Percentiles rank a stretch among this genome's conserved stretches.
phyloP scores from a whole-genome alignment of 2,113 vertebrate species.

The Synodontis membranacea region DNA sequence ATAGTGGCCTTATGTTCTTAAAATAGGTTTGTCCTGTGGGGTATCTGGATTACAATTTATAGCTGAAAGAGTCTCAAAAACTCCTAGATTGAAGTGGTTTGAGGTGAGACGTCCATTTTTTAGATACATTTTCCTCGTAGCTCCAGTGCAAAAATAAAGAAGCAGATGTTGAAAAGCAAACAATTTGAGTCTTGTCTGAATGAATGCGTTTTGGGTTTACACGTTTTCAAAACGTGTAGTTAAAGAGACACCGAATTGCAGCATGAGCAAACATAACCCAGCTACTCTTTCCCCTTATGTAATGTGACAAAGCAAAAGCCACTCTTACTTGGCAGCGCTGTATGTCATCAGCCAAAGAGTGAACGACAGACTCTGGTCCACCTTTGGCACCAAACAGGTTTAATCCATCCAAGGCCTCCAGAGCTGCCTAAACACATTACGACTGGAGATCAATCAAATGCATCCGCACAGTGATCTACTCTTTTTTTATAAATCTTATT shows the following conservation, averaged over 20 bases:
- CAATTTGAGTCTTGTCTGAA: neutral
- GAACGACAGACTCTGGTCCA: conserved; percentile 89
- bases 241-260: neutral
- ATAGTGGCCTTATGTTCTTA: neutral
- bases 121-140: neutral
- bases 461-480: neutral
- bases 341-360: conserved; percentile 90
- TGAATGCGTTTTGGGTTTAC: neutral
- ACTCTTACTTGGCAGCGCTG: conserved; percentile 91
- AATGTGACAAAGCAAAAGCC: conserved; percentile 14
- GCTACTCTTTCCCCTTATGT: neutral
- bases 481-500: neutral
- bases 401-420: conserved; percentile 92
- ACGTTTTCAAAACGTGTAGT: neutral
- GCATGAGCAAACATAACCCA: neutral
- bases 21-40: neutral
- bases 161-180: neutral
- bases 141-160: neutral
- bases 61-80: neutral
- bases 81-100: neutral
- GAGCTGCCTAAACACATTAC: conserved; percentile 79
- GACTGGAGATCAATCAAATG: conserved; percentile 5
- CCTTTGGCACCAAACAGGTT: conserved; percentile 95
- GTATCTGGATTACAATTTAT: neutral
- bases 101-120: neutral